Evolutionary conservation across 2,888 invertebrate species (phyloP).

Genomic region (Eurytoma adleriae): DNA sequence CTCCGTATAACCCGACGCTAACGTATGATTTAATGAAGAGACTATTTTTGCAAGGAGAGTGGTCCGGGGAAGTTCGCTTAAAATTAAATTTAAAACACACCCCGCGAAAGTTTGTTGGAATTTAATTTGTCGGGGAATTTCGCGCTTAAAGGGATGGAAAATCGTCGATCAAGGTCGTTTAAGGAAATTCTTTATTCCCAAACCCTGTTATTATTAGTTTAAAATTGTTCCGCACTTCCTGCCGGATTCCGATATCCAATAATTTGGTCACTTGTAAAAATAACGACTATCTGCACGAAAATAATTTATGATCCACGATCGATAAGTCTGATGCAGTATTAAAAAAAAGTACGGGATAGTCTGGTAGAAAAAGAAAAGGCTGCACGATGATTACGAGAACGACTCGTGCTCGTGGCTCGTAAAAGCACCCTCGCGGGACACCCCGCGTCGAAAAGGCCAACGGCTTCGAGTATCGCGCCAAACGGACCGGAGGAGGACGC

Average conservation of each 20-base stretch:
- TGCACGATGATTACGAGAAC: background rate
- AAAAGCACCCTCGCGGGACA: constrained; percentile 7
- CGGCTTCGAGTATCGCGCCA: constrained; percentile 17
- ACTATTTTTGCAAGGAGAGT: background rate
- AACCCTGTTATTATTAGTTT: no score
- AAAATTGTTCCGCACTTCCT: no score
- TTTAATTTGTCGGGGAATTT: background rate
- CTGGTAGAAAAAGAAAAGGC: background rate
- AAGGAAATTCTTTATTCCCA: background rate
- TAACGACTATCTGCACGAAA: no score
- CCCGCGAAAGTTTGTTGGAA: background rate
- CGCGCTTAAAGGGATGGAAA: background rate
- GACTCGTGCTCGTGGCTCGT: background rate
- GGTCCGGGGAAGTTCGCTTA: background rate
- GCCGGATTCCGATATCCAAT: no score
- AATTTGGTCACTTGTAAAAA: no score
- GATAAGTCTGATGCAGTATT: no score
- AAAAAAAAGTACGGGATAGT: no score
- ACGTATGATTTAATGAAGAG: background rate
- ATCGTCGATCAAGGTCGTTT: background rate
- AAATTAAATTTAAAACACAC: constrained; percentile 1
- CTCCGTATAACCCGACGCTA: constrained; percentile 9
- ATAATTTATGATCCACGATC: no score
- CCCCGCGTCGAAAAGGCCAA: background rate
- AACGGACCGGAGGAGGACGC: background rate